Percentiles rank a stretch among this genome's conserved stretches.
phyloP scores from a whole-genome alignment of 2,797 vertebrate genomes.

The Clarias pachynema region DNA sequence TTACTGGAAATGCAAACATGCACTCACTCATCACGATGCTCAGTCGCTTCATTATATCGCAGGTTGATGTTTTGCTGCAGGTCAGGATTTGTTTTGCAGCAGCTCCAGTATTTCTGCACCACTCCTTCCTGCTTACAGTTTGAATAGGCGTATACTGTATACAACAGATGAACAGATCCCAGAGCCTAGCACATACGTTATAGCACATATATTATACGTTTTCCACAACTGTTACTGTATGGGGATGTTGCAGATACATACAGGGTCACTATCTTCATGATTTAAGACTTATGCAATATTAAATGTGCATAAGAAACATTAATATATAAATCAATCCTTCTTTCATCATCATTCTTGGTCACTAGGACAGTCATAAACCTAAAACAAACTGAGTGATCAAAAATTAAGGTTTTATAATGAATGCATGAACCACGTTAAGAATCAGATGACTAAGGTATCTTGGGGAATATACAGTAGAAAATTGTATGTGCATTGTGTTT shows the following conservation, averaged over 20 bases:
- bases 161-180: background rate
- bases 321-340: background rate
- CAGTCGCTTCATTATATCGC: background rate
- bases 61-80: background rate
- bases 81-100: background rate
- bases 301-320: background rate
- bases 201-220: too few species aligned
- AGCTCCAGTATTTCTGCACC: background rate
- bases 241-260: too few species aligned
- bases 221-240: too few species aligned
- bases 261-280: too few species aligned
- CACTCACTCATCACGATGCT: slow-evolving; percentile 14
- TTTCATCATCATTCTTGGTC: background rate
- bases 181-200: too few species aligned
- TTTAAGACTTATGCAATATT: background rate
- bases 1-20: background rate
- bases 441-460: background rate
- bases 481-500: too few species aligned
- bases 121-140: background rate
- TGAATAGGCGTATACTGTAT: background rate
- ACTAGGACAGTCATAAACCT: background rate
- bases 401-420: background rate
- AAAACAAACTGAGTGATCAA: background rate
- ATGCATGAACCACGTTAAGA: background rate
- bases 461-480: background rate